Conservation (phyloP, 2,888 invertebrate genomes). For the Suillia variegata region DNA sequence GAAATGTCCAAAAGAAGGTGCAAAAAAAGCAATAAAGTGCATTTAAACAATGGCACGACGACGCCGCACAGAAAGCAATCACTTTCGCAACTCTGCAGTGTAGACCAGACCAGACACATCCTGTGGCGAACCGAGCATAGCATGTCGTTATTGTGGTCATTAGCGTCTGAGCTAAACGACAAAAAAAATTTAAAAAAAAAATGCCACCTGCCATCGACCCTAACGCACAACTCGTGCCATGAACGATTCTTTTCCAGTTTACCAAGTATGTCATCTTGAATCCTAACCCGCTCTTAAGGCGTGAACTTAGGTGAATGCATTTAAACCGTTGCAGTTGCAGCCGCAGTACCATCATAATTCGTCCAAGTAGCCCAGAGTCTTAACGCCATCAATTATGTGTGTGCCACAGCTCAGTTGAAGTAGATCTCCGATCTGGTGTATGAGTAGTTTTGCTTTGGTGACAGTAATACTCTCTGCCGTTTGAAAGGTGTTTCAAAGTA, state of each 20-base stretch:
- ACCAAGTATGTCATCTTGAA: not conserved
- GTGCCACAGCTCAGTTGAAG: not conserved
- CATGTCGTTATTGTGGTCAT: not conserved
- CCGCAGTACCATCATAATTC: constrained; percentile 3
- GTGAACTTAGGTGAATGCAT: not conserved
- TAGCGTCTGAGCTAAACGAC: not conserved
- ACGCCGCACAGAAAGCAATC: not conserved
- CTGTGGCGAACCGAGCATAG: not conserved
- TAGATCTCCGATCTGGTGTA: not conserved
- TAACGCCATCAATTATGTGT: not conserved
- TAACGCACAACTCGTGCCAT: not conserved
- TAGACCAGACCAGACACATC: not conserved
- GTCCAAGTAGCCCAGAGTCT: not conserved
- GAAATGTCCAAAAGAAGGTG: not conserved
- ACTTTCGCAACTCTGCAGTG: not conserved
- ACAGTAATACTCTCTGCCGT: no score
- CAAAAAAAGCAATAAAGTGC: no score
- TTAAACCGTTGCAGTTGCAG: not conserved
- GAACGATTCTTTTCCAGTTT: not conserved
- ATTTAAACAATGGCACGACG: not conserved
- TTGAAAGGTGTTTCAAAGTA: no score
- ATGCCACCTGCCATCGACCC: not conserved
- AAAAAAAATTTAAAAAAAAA: no score
- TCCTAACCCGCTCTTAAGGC: not conserved
- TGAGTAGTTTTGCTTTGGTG: not conserved